Percentiles rank a stretch among this genome's conserved stretches.
phyloP scores from a whole-genome alignment of 2,113 vertebrate species.

The Rutilus rutilus region DNA sequence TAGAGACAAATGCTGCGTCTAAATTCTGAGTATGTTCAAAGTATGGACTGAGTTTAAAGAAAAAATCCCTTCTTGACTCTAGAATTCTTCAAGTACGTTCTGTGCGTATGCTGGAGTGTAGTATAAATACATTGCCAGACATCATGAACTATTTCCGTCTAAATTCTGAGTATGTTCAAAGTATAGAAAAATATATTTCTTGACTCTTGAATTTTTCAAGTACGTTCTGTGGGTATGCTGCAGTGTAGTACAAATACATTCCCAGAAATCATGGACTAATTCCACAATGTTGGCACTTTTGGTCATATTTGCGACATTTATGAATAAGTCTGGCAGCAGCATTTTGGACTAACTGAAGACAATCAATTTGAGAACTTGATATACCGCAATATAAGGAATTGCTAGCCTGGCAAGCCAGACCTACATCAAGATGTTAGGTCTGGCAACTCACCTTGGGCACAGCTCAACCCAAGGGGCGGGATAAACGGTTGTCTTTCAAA shows the following conservation, averaged over 20 bases:
- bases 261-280: neutral
- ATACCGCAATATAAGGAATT: too few species aligned
- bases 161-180: slow-evolving; percentile 1
- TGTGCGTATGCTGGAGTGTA: neutral
- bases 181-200: neutral
- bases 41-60: neutral
- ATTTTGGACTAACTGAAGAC: too few species aligned
- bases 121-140: slow-evolving; percentile 9
- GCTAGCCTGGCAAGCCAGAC: too few species aligned
- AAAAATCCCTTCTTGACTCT: neutral
- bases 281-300: too few species aligned
- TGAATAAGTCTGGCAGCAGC: too few species aligned
- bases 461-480: too few species aligned
- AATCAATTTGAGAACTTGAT: too few species aligned
- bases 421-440: too few species aligned
- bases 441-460: too few species aligned
- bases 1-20: neutral
- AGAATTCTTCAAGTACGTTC: neutral
- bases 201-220: neutral
- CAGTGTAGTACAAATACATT: neutral
- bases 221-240: neutral
- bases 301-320: too few species aligned
- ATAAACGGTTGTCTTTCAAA: too few species aligned
- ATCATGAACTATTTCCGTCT: too few species aligned
- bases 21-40: slow-evolving; percentile 10